phyloP scores from a whole-genome alignment of 1,140 invertebrate genomes.

The Drosophila paulistorum region DNA sequence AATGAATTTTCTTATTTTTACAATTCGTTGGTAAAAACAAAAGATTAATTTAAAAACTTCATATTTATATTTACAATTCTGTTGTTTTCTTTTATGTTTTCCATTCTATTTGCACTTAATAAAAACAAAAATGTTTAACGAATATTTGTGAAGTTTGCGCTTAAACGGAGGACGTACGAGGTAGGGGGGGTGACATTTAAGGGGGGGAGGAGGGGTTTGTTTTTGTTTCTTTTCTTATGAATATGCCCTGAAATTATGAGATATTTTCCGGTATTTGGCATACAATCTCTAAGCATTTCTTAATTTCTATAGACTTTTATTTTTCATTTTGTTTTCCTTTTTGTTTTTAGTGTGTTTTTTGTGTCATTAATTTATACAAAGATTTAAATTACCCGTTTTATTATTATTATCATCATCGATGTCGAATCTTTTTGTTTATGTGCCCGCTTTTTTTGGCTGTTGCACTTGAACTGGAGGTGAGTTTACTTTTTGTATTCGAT shows the following conservation, averaged over 20 bases:
- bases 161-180: not conserved
- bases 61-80: not conserved
- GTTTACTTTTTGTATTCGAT: constrained; percentile 75
- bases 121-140: not conserved
- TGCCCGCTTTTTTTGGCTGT: constrained; percentile 73
- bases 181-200: not conserved
- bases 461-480: constrained; percentile 66
- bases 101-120: not conserved
- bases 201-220: not conserved
- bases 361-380: constrained; percentile 12
- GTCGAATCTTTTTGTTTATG: constrained; percentile 77
- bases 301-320: not conserved
- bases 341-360: not conserved
- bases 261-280: constrained; percentile 12
- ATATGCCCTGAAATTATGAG: constrained; percentile 11
- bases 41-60: not conserved
- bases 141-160: not conserved
- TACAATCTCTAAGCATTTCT: constrained; percentile 13
- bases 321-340: not conserved
- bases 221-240: not conserved
- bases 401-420: constrained; percentile 76
- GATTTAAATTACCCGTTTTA: not conserved
- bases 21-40: not conserved
- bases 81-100: not conserved
- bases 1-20: not conserved